Conservation (phyloP, 2,888 invertebrate genomes). For the Cistogaster globosa region DNA sequence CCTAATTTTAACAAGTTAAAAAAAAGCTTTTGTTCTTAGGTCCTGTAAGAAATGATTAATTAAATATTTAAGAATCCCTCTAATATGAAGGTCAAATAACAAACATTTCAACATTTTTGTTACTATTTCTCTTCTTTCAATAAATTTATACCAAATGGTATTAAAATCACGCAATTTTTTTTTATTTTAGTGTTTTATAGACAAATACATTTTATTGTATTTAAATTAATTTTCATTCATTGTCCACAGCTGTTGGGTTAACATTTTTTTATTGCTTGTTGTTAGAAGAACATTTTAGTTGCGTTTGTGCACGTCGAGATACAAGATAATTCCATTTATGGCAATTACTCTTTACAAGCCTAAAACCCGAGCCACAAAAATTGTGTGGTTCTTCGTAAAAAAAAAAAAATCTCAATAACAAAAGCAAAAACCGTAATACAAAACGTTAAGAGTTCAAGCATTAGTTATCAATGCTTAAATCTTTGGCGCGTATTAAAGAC, state of each 20-base stretch:
- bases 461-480: conserved; percentile 69
- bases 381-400: conserved; percentile 30
- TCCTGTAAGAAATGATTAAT: conserved; percentile 53
- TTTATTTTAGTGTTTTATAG: not conserved
- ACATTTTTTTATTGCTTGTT: conserved; percentile 42
- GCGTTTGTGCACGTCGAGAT: conserved; percentile 69
- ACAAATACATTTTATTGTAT: conserved; percentile 4
- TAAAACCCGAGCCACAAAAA: conserved; percentile 60
- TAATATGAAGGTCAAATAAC: not conserved
- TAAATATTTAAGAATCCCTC: conserved; percentile 46
- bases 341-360: conserved; percentile 72
- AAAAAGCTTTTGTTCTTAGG: not conserved
- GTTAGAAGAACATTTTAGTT: conserved; percentile 44
- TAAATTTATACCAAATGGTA: not conserved
- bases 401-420: conserved; percentile 18
- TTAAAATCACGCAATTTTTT: not conserved
- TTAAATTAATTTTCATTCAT: conserved; percentile 30
- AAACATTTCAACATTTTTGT: not conserved
- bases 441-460: conserved; percentile 67
- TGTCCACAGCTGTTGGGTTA: conserved; percentile 58
- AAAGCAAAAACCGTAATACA: conserved; percentile 34
- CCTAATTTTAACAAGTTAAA: conserved; percentile 43
- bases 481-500: conserved; percentile 69
- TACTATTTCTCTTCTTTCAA: not conserved
- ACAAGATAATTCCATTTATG: conserved; percentile 73